These are phyloP conservation scores for Stichodactyla helianthus DNA, from an alignment of 64 coral and sea anemone species.

Conservation along the genomic window DNA sequence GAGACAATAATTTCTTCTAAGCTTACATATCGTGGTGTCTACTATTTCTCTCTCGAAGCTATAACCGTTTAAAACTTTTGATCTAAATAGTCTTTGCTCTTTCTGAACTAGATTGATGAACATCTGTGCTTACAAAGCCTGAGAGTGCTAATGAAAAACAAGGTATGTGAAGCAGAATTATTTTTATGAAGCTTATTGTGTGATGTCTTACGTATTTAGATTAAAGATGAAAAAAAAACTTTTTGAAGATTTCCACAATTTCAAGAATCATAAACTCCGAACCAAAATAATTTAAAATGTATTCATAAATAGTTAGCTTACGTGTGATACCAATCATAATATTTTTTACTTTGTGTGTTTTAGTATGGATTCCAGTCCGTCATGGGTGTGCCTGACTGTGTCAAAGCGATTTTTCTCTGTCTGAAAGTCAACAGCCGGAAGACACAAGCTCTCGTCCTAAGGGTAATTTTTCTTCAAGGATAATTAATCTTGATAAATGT, in stretches of 20 bases:
- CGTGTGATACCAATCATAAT: neutral
- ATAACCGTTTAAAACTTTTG: no score
- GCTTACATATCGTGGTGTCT: no score
- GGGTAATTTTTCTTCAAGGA: slow-evolving; percentile 37
- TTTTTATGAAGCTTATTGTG: no score
- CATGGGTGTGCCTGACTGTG: slow-evolving; percentile 59
- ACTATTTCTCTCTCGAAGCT: no score
- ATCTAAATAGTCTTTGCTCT: no score
- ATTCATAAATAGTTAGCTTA: no score
- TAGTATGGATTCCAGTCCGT: slow-evolving; percentile 97
- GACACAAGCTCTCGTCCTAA: slow-evolving; percentile 88
- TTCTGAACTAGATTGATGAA: slow-evolving; percentile 71
- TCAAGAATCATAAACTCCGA: no score
- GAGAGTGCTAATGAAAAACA: slow-evolving; percentile 97
- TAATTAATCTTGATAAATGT: neutral
- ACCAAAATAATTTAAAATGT: no score
- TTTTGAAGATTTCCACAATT: no score
- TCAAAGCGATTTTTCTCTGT: slow-evolving; percentile 80
- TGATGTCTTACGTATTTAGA: no score
- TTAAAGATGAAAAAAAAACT: no score
- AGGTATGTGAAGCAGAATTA: slow-evolving; percentile 42
- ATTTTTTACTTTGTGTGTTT: slow-evolving; percentile 8
- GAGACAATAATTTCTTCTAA: no score
- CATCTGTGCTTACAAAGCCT: slow-evolving; percentile 91
- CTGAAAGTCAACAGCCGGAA: slow-evolving; percentile 87